phyloP scores from a whole-genome alignment of 1,140 invertebrate species.

The Acyrthosiphon pisum region DNA sequence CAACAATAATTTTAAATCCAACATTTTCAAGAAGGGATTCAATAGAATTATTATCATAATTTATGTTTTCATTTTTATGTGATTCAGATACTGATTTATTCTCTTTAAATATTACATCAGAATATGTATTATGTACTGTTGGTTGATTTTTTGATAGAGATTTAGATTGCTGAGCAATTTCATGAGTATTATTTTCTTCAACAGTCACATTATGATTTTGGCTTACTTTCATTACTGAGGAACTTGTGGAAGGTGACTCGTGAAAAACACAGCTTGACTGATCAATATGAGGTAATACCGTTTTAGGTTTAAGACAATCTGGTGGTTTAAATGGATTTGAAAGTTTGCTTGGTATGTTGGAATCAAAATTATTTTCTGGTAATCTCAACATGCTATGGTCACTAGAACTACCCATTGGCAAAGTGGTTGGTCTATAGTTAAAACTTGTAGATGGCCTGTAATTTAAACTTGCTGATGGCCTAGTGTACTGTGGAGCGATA shows the following conservation, averaged over 20 bases:
- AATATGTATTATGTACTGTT: constrained; percentile 9
- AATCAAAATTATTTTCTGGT: constrained; percentile 27
- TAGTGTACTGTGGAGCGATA: neutral
- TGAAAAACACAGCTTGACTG: neutral
- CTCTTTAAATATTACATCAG: constrained; percentile 34
- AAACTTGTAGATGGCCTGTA: constrained; percentile 31
- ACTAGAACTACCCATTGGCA: neutral
- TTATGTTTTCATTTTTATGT: neutral
- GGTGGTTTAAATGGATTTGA: constrained; percentile 53
- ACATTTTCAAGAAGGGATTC: constrained; percentile 35
- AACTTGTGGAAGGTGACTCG: neutral
- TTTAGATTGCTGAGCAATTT: neutral
- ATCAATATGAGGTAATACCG: neutral
- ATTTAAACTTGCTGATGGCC: constrained; percentile 43
- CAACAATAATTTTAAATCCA: constrained; percentile 54
- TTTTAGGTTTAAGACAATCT: neutral
- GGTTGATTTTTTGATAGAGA: neutral
- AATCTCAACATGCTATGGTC: neutral
- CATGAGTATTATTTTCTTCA: neutral
- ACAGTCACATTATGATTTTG: neutral
- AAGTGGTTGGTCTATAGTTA: constrained; percentile 3
- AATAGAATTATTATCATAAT: constrained; percentile 5
- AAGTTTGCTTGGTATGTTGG: neutral
- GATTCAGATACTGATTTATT: neutral
- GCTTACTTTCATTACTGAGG: neutral